These are phyloP conservation scores for Platyura marginata DNA, from an alignment of 1,140 invertebrate species.

Conservation along the genomic window DNA sequence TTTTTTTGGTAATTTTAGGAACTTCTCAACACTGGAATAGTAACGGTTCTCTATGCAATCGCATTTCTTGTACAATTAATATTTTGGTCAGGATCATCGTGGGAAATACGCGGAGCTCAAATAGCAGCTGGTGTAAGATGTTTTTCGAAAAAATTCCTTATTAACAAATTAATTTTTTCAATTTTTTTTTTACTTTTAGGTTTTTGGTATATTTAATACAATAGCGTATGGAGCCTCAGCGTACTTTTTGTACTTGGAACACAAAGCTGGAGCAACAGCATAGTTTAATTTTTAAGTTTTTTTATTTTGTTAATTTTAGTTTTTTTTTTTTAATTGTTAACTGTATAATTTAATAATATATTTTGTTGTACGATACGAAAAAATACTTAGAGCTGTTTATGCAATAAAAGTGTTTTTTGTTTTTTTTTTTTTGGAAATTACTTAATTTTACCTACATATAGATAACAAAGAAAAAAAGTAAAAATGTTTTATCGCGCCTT, in stretches of 20 bases:
- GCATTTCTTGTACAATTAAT: slow-evolving; percentile 62
- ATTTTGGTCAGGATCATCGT: slow-evolving; percentile 29
- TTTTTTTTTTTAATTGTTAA: too few relatives aligned
- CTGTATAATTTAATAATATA: too few relatives aligned
- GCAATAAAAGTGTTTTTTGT: too few relatives aligned
- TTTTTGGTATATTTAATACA: slow-evolving; percentile 68
- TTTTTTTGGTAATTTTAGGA: slow-evolving; percentile 39
- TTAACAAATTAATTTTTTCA: background rate
- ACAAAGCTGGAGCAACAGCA: slow-evolving; percentile 33
- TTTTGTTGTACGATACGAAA: too few relatives aligned
- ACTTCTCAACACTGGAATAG: slow-evolving; percentile 49
- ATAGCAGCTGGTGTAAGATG: slow-evolving; percentile 54
- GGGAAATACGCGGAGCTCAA: slow-evolving; percentile 30
- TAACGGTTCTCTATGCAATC: slow-evolving; percentile 52
- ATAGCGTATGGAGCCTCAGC: slow-evolving; percentile 53
- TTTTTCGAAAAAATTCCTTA: background rate
- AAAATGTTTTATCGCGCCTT: too few relatives aligned
- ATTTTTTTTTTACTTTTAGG: slow-evolving; percentile 30
- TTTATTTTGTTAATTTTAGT: too few relatives aligned
- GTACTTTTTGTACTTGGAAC: slow-evolving; percentile 57
- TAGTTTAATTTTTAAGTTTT: too few relatives aligned
- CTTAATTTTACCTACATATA: too few relatives aligned
- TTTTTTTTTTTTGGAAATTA: too few relatives aligned
- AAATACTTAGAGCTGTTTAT: too few relatives aligned
- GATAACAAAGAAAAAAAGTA: too few relatives aligned